Base-by-base conservation (phyloP, 2,113 vertebrate genomes). In the Ornithorhynchus anatinus region DNA sequence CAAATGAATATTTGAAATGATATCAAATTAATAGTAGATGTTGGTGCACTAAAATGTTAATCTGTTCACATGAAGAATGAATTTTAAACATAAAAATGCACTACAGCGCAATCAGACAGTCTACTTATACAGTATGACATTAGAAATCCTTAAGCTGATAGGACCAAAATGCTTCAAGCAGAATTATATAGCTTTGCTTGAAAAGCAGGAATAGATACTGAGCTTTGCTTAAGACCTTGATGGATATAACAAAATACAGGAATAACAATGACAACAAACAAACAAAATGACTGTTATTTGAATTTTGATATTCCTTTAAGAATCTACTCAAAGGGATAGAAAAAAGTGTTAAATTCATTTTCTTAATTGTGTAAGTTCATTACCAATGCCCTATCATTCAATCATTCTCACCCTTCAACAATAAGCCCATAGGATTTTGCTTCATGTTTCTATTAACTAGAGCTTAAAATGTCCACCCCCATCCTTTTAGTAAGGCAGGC, bases 391-490 rank as follows among this genome's bases (percentile, higher is more conserved):
- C 38, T 81, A 44, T 75, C 63, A 80, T 25, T 84, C 31, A 59
- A 77, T 84, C 75, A 38, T 17, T 85, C n/a, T 19, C 51, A 60
- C 61, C 51, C 52, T 83, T 77, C 70, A 62, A 71, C 70, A 88
- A 73, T 3, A 80, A 88, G 40, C 56, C 35, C 50, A 54, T 59
- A 5, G 8, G 10, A 33, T 79, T 83, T 56, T 13, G 35, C 70
- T 82, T 50, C 37, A 54, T 45, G 37, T 54, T 84, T 75, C 52
- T 76, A 39, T 71, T 65, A 81, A 39, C 32, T 65, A 8, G 38
- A 53, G 40, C 50, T 56, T 58, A 31, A 64, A 51, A 11, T 53
- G 22, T 42, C 22, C 3, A 35, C 23, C 51, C 14, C 27, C 6
- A 12, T 31, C 64, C 10, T 61, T 61, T 53, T 31, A 17, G 12